Conservation (phyloP, 2,888 invertebrate species). For the Platypus cylindrus region DNA sequence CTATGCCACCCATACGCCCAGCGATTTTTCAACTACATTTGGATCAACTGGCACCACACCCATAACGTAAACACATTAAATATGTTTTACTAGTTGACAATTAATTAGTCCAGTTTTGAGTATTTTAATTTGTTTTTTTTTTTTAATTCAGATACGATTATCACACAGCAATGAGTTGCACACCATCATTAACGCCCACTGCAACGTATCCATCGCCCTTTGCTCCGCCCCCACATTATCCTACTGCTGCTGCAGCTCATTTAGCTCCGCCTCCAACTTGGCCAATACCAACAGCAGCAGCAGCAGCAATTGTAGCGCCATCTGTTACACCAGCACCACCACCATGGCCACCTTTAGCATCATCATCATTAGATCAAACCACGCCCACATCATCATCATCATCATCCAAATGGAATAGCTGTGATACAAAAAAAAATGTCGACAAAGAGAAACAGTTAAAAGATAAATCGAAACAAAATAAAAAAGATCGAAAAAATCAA, state of each 20-base stretch:
- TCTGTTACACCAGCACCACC: constrained; percentile 7
- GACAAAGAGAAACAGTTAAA: constrained; percentile 28
- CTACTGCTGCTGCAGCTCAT: constrained; percentile 7
- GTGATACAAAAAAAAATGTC: too few species aligned
- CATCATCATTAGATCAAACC: constrained; percentile 9
- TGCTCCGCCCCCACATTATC: constrained; percentile 4
- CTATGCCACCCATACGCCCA: constrained; percentile 40
- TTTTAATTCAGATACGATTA: constrained; percentile 9
- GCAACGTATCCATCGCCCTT: constrained; percentile 5
- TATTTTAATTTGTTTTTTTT: neutral
- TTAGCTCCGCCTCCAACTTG: constrained; percentile 9
- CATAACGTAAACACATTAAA: constrained; percentile 23
- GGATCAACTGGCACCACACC: constrained; percentile 40
- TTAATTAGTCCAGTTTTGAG: neutral
- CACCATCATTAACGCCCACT: too few species aligned
- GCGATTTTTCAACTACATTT: constrained; percentile 39
- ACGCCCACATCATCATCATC: neutral
- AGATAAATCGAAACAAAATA: constrained; percentile 32
- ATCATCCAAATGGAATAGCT: constrained; percentile 7
- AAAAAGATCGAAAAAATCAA: constrained; percentile 20
- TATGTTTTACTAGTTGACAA: neutral
- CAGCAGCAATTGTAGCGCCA: constrained; percentile 9
- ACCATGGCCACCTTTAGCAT: constrained; percentile 11
- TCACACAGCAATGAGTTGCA: too few species aligned
- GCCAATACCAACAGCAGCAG: constrained; percentile 9